A percentile compares a stretch with the other conserved stretches of the same genome.
Conservation (phyloP, 2,113 vertebrate genomes). For the Mastomys natalensis region DNA sequence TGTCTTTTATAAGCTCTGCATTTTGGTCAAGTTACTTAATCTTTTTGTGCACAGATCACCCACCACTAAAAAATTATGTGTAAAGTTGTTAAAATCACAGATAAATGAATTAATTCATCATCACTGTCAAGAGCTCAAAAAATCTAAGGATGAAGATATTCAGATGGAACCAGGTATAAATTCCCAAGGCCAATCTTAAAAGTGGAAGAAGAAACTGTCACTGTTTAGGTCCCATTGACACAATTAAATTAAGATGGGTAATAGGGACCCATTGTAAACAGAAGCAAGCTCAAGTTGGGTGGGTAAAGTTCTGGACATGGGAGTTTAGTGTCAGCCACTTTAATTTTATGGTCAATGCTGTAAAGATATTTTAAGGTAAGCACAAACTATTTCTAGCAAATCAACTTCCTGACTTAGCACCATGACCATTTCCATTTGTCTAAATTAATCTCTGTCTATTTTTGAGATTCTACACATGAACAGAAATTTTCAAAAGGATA, state of each 20-base stretch:
- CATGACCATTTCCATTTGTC: not conserved
- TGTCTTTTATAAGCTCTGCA: not conserved
- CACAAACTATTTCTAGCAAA: not conserved
- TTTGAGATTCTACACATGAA: conserved; percentile 30
- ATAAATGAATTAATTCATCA: not conserved
- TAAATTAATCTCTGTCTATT: conserved; percentile 34
- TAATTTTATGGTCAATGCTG: not conserved
- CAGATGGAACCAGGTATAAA: not conserved
- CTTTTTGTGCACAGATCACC: not conserved
- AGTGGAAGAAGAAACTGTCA: not conserved
- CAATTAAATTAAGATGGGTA: not conserved
- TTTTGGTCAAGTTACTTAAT: not conserved
- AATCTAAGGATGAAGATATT: not conserved
- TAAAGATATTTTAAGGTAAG: not conserved
- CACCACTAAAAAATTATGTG: not conserved
- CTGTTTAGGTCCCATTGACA: not conserved
- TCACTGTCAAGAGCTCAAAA: not conserved
- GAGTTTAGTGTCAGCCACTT: not conserved
- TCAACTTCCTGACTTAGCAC: not conserved
- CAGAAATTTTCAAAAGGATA: conserved; percentile 5
- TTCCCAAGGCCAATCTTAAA: conserved; percentile 22
- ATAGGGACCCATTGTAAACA: not conserved
- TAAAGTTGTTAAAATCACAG: not conserved
- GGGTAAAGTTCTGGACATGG: not conserved
- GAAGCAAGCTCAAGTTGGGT: not conserved